Base-by-base conservation (phyloP, 1,140 invertebrate genomes). In the Vanessa tameamea region DNA sequence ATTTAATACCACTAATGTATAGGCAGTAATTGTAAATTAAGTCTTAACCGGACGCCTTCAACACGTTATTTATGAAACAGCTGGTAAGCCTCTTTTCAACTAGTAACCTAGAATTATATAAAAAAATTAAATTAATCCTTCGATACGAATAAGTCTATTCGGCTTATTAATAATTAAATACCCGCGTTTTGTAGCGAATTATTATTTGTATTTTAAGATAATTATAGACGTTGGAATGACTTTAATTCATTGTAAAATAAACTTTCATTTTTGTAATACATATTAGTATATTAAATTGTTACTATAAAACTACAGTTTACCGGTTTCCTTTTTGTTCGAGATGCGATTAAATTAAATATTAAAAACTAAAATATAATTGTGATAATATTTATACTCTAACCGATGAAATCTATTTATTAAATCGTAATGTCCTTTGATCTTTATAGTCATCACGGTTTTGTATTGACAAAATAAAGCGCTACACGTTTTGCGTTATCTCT, bases 1-100 rank as follows among this genome's bases (percentile, higher is more conserved):
- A 82, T 83, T 86, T 80, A 82, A 84, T 64, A 48, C 71, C 51
- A 55, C 69, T 74, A 70, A 69, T 69, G 8, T 48, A 74, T 47
- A 74, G 64, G 48, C 64, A 47, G 75, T 77, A 79, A 82, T 78
- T 76, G 74, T 73, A 79, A 69, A 73, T 79, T 78, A 76, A 75
- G 23, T 73, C 53, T 72, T 77, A 75, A 73, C 68, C 69, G 74
- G 73, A 75, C 71, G 73, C 70, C 78, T 80, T 81, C 76, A 83
- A 80, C 79, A 83, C 76, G 61, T 82, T 73, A 76, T 78, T 78
- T 72, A 66, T 63, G 55, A 66, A 69, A 73, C 53, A 65, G 59
- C 59, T 65, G 61, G 59, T 26, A 4, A 64, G 48, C 31, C 20
- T 64, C 47, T 51, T 61, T 43, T 47, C 14, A 51, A 69, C 61